phyloP scores from a whole-genome alignment of 2,888 invertebrate genomes.

The Scotopteryx bipunctaria region DNA sequence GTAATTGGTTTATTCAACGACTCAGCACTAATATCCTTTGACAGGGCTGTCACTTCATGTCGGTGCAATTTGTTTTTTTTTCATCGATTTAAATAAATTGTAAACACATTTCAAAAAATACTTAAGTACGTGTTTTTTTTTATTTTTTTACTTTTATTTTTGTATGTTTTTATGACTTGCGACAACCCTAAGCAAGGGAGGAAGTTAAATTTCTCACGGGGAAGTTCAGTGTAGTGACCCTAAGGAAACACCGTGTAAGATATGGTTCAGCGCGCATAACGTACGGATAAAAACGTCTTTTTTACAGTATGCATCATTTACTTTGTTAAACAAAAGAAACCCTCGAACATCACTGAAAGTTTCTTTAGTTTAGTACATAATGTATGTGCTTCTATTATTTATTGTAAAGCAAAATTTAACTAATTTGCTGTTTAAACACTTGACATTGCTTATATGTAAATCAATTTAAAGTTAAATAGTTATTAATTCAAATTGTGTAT shows the following conservation, averaged over 20 bases:
- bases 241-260: slow-evolving; percentile 64
- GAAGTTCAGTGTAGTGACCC: slow-evolving; percentile 54
- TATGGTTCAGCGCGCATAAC: slow-evolving; percentile 76
- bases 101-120: background rate
- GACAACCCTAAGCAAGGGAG: slow-evolving; percentile 38
- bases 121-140: background rate
- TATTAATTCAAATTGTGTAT: no score
- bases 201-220: slow-evolving; percentile 72
- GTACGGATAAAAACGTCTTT: slow-evolving; percentile 47
- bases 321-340: slow-evolving; percentile 24
- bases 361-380: no score
- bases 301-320: slow-evolving; percentile 26
- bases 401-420: no score
- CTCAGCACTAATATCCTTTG: slow-evolving; percentile 60
- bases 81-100: no score
- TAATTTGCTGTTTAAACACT: no score
- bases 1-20: slow-evolving; percentile 61
- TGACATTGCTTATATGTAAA: no score
- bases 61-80: no score
- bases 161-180: background rate
- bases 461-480: no score
- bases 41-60: slow-evolving; percentile 32
- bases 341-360: background rate
- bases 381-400: no score
- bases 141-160: background rate